Evolutionary conservation across 2,888 invertebrate genomes (phyloP), one percentile per base, ranked within the genome.

Genomic region (Lepidochitona cinerea): DNA sequence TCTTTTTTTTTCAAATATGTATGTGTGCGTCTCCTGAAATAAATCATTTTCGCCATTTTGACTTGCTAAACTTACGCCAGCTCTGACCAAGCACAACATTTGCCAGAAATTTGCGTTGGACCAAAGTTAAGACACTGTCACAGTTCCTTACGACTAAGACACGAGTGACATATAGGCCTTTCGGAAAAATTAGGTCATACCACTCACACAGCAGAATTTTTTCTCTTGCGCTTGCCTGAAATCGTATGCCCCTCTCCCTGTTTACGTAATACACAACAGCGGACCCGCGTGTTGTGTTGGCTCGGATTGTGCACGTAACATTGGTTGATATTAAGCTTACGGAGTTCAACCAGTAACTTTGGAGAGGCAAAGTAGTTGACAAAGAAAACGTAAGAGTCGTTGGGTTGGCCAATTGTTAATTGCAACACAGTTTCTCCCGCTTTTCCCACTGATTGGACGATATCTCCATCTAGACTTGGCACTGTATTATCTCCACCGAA

Each of bases 221-320:
- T 70, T 2, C 41, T 37, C 26, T 41, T 67, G 32, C n/a, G 35
- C 33, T 73, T 33, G 41, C 26, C 14, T 33, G 35, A 41, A 65
- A 68, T 68, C 72, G 26, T 37, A 37, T 35, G 68, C 32, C 32
- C 75, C 75, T 37, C 72, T 66, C 29, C 67, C 75, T 64, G 36
- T 52, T 59, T 70, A 37, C 68, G 64, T 64, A 37, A 73, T 36
- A 37, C 12, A 1, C 4, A 1, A 32, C 4, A 68, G 37, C n/a
- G 52, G 9, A 69, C 6, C 52, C 37, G 14, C 65, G 3, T 18
- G 49, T 23, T 36, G 66, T 69, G 33, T 70, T 36, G 1, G 71
- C 6, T 14, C 71, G 23, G 3, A 65, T 37, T 5, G 71, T 70
- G 52, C 71, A 33, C 1, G 37, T 36, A 7, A 26, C 65, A 70